A percentile compares a stretch with the other conserved stretches of the same genome.
Conservation (phyloP, 2,888 invertebrate genomes). For the Busseola fusca region DNA sequence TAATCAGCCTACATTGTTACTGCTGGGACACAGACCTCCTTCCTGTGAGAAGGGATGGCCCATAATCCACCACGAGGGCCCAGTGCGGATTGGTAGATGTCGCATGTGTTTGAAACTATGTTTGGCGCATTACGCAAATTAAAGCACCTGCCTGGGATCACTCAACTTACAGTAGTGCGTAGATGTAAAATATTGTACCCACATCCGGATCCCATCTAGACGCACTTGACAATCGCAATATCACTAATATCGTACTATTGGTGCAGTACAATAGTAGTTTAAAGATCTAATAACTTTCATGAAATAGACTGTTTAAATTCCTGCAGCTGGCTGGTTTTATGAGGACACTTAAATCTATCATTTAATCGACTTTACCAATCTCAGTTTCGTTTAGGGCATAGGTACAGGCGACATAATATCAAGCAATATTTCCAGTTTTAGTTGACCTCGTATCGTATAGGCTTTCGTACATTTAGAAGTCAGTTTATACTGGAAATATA, state of each 20-base stretch:
- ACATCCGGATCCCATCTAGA: constrained; percentile 19
- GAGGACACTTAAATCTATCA: constrained; percentile 24
- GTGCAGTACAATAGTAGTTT: background rate
- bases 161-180: background rate
- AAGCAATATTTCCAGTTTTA: too few relatives aligned
- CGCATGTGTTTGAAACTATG: too few relatives aligned
- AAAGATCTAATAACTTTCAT: background rate
- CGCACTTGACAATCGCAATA: constrained; percentile 11
- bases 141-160: too few relatives aligned
- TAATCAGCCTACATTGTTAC: too few relatives aligned
- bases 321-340: constrained; percentile 9
- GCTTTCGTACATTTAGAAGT: too few relatives aligned
- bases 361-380: background rate
- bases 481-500: background rate
- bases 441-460: too few relatives aligned
- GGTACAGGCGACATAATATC: background rate
- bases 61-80: too few relatives aligned
- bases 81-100: too few relatives aligned
- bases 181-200: background rate
- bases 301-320: background rate
- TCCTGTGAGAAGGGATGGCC: too few relatives aligned
- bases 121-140: too few relatives aligned
- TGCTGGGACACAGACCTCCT: too few relatives aligned
- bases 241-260: background rate
- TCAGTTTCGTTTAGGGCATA: background rate